Evolutionary conservation across 2,888 invertebrate genomes (phyloP).

Genomic region (Campoplex nolae): DNA sequence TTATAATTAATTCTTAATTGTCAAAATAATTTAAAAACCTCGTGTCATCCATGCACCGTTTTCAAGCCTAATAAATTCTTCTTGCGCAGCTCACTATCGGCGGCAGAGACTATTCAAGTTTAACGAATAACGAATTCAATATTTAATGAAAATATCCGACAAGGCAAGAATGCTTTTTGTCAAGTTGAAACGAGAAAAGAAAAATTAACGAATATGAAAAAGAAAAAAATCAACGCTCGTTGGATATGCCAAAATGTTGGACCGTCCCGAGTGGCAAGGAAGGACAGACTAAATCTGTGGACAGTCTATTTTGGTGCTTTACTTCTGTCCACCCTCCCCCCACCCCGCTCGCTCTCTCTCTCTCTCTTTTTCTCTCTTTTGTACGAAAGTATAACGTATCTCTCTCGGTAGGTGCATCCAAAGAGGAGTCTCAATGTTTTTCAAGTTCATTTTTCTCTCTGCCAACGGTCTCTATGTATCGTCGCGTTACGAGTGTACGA

Average conservation of each 20-base stretch:
- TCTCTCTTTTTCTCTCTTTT: conserved; percentile 36
- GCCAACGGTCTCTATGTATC: neutral
- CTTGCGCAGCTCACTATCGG: conserved; percentile 11
- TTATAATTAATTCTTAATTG: neutral
- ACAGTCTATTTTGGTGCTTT: conserved; percentile 76
- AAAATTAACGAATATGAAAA: neutral
- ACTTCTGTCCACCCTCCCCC: conserved; percentile 7
- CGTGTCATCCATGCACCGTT: conserved; percentile 78
- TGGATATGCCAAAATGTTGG: conserved; percentile 69
- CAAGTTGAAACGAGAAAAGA: conserved; percentile 5
- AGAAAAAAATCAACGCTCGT: conserved; percentile 64
- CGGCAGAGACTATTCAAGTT: conserved; percentile 11
- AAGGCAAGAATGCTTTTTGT: neutral
- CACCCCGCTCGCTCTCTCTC: conserved; percentile 12
- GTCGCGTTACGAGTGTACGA: neutral
- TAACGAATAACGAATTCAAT: conserved; percentile 1
- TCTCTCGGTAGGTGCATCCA: conserved; percentile 67
- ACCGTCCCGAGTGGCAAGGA: conserved; percentile 74
- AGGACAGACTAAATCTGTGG: conserved; percentile 77
- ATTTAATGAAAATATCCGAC: neutral
- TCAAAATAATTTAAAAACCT: conserved; percentile 73
- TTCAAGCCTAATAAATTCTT: conserved; percentile 40
- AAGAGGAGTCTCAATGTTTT: conserved; percentile 66
- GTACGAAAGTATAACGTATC: conserved; percentile 46
- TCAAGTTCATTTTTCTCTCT: conserved; percentile 53